phyloP scores from a whole-genome alignment of 2,888 invertebrate species.

The Eurytoma californica region DNA sequence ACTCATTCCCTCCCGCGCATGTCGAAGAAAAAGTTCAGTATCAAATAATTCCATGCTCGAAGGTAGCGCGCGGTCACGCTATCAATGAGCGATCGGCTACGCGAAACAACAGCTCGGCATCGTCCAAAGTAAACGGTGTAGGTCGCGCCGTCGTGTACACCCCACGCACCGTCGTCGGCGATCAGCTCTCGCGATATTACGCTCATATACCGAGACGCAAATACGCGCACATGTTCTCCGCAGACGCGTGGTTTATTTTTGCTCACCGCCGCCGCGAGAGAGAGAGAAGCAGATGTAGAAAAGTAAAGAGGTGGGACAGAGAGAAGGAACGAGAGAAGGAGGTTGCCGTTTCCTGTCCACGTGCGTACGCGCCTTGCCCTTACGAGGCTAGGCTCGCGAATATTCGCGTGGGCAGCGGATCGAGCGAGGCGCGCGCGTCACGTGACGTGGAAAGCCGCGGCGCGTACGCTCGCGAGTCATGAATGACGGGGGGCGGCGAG shows the following conservation, averaged over 20 bases:
- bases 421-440: not conserved
- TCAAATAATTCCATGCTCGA: no score
- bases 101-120: not conserved
- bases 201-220: not conserved
- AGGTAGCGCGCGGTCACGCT: no score
- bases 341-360: constrained; percentile 61
- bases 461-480: not conserved
- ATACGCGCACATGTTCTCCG: not conserved
- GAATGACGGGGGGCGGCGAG: not conserved
- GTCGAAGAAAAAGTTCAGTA: no score
- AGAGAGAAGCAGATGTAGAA: no score
- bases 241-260: not conserved
- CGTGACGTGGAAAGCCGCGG: constrained; percentile 14
- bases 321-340: constrained; percentile 47
- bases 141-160: not conserved
- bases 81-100: no score
- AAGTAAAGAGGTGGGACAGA: constrained; percentile 47
- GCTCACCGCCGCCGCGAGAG: not conserved
- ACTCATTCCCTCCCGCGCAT: no score
- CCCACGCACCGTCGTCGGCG: not conserved
- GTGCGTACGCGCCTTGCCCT: not conserved
- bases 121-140: not conserved
- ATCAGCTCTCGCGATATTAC: not conserved
- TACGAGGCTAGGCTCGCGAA: constrained; percentile 6
- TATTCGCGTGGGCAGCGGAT: not conserved